phyloP scores from a whole-genome alignment of 2,888 invertebrate species.

The Drosophila setosimentum region DNA sequence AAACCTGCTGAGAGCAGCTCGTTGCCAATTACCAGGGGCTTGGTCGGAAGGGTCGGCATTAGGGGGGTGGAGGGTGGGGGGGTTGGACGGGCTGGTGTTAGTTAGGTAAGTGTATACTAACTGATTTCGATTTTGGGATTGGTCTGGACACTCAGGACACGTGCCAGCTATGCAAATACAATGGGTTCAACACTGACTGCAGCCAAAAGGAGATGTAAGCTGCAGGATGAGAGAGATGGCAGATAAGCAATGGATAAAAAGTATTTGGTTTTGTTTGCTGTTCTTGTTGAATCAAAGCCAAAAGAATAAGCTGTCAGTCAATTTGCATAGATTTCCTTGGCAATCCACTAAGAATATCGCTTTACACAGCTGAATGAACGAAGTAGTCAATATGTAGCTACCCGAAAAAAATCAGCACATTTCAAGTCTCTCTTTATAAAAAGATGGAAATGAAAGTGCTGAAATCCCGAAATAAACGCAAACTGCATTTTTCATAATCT shows the following conservation, averaged over 20 bases:
- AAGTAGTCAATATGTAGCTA: background rate
- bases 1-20: conserved; percentile 60
- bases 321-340: conserved; percentile 64
- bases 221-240: background rate
- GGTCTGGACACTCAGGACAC: conserved; percentile 12
- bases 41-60: background rate
- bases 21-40: conserved; percentile 27
- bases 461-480: background rate
- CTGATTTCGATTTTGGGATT: conserved; percentile 7
- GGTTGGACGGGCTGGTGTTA: background rate
- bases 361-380: conserved; percentile 1
- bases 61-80: background rate
- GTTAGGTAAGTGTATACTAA: conserved; percentile 2
- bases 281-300: conserved; percentile 46
- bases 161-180: conserved; percentile 33
- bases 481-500: background rate
- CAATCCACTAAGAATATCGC: conserved; percentile 28
- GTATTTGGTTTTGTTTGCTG: conserved; percentile 3
- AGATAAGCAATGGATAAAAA: conserved; percentile 4
- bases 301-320: conserved; percentile 39
- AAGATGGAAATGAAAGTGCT: background rate
- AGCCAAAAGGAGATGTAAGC: conserved; percentile 1
- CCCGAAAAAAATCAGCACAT: background rate
- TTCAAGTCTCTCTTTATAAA: background rate
- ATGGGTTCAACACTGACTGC: conserved; percentile 17